Base-by-base conservation (phyloP, 1,140 invertebrate genomes). In the Oedothorax gibbosus region DNA sequence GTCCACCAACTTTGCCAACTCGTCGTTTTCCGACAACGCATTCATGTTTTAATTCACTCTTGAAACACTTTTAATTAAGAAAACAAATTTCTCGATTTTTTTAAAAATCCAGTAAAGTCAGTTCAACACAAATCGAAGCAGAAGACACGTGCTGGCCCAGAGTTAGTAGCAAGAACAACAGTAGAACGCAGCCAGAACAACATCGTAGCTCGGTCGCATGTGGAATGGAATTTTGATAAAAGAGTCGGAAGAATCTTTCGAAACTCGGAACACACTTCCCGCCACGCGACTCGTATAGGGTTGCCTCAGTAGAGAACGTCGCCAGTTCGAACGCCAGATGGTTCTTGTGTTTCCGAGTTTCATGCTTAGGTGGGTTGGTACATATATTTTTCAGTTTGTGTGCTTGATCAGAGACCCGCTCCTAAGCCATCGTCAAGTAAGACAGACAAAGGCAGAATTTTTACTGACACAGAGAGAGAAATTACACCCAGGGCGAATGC, bases 1-100 rank as follows among this genome's bases (percentile, higher is more conserved):
- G 49, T 85, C 83, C n/a, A 85, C 75, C 66, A 85, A 78, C 75
- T 85, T 85, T 15, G 73, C 83, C 53, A 85, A 10, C 62, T 85
- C 83, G n/a, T 85, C 83, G 35, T 62, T 85, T 35, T 85, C 83
- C 7, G 83, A 60, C 65, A 85, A 54, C 10, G 68, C 15, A 84
- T 84, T 84, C 81, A 84, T 84, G 14, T 60, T 82, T 62, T 35
- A 62, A 14, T 62, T 71, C 10, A 69, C 14, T 76, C 57, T 20
- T 21, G 21, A 60, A 81, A 57, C 20, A 35, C 8, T 66, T 10
- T 57, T 4, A 15, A 18, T 56, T 20, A 6, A 20, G 10, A 75
- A 60, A 12, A 9, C 56, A 60, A 35, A 15, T 49, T 14, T 7
- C 18, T 21, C 15, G 18, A 6, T 35, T 35, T 35, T 35, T 35